phyloP scores from a whole-genome alignment of 2,113 vertebrate genomes.

The Chlamydotis undulata region DNA sequence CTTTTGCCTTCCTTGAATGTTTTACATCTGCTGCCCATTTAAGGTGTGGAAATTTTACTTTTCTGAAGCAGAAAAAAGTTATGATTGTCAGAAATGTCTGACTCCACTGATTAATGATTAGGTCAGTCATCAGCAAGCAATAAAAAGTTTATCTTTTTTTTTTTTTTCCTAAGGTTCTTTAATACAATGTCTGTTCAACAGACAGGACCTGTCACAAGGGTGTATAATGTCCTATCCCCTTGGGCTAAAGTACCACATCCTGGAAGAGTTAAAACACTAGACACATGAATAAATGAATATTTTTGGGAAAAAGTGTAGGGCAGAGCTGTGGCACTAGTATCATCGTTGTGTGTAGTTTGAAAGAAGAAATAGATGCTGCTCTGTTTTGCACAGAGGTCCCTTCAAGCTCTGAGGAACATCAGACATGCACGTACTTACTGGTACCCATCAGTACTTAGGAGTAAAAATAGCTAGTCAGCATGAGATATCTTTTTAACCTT shows the following conservation, averaged over 20 bases:
- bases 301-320: background rate
- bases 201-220: background rate
- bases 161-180: background rate
- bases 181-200: background rate
- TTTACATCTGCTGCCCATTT: background rate
- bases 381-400: background rate
- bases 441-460: background rate
- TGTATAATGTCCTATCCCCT: background rate
- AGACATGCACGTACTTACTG: fast-evolving
- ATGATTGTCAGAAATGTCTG: background rate
- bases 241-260: background rate
- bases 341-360: background rate
- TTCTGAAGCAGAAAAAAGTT: background rate
- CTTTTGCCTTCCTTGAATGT: background rate
- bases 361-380: background rate
- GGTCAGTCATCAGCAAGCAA: background rate
- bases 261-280: background rate
- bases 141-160: background rate
- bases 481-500: background rate
- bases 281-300: background rate
- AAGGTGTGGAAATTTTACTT: background rate
- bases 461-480: background rate
- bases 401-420: background rate
- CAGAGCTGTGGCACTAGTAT: background rate
- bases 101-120: background rate